Evolutionary conservation across 2,888 invertebrate genomes (phyloP), one percentile per base, ranked within the genome.

Genomic region (Cryptocheilus praepositus): DNA sequence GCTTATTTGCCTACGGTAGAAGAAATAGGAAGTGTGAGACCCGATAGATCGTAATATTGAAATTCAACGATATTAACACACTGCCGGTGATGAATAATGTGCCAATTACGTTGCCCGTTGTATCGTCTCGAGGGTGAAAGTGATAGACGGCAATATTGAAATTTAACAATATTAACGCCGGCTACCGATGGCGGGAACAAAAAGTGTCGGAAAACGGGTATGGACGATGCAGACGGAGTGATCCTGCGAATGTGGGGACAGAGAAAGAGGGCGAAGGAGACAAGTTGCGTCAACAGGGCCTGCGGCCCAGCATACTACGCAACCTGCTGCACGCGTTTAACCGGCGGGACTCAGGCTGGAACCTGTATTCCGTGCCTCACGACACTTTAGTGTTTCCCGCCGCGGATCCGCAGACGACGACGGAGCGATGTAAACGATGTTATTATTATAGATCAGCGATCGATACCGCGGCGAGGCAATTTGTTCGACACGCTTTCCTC

Each of bases 371-470:
- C 36, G 36, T 36, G 58, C 21, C 52, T 58, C 51, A 55, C 73
- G 74, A 70, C 73, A 73, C 70, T 64, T 70, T 58, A 36, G 13
- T 36, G 36, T 36, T 36, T 7, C 36, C 36, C 49, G 61, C 16
- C 60, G 51, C 57, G 70, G 73, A 70, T 70, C 70, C 49, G 36
- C 22, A 62, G 60, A 52, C 68, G 36, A 36, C 56, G 66, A 69
- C 64, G 49, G 58, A 25, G 64, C 53, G 70, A 72, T 25, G 73
- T 69, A 73, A 69, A 73, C 69, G 69, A 53, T 61, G 59, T 69
- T 73, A 66, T 69, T 73, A 69, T 72, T 72, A 66, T 59, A 66
- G 71, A 72, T 70, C 71, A 45, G n/a, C 52, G 45, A 3, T 44
- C 61, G 71, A 71, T 71, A 71, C 56, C 53, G 58, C 57, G 58